Conservation (phyloP, 2,888 invertebrate species). For the Priapulus caudatus region DNA sequence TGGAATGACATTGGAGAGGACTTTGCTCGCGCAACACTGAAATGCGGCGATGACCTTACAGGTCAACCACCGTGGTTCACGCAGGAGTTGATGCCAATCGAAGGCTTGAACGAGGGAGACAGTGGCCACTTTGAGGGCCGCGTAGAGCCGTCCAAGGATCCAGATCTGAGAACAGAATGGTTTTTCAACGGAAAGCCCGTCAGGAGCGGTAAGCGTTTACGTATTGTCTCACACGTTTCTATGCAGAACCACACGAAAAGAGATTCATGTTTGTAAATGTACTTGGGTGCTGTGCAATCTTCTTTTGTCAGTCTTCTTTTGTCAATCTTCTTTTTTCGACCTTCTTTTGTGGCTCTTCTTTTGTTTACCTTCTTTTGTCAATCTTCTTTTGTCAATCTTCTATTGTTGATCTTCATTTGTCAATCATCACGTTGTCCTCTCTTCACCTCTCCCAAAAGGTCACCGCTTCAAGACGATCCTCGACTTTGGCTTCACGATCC, state of each 20-base stretch:
- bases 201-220: constrained; percentile 5
- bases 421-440: too few relatives aligned
- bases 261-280: constrained; percentile 7
- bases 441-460: too few relatives aligned
- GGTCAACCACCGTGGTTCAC: neutral
- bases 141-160: neutral
- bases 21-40: constrained; percentile 65
- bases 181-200: neutral
- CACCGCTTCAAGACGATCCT: constrained; percentile 89
- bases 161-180: neutral
- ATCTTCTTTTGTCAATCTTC: too few relatives aligned
- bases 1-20: constrained; percentile 93
- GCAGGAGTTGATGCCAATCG: neutral
- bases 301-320: too few relatives aligned
- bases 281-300: too few relatives aligned
- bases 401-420: too few relatives aligned
- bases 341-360: too few relatives aligned
- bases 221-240: constrained; percentile 2
- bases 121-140: neutral
- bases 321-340: too few relatives aligned
- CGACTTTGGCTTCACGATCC: constrained; percentile 92
- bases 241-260: constrained; percentile 1
- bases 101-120: neutral
- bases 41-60: constrained; percentile 46
- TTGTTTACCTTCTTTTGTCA: too few relatives aligned